phyloP scores from a whole-genome alignment of 2,888 invertebrate genomes.

The Scotopteryx bipunctaria region DNA sequence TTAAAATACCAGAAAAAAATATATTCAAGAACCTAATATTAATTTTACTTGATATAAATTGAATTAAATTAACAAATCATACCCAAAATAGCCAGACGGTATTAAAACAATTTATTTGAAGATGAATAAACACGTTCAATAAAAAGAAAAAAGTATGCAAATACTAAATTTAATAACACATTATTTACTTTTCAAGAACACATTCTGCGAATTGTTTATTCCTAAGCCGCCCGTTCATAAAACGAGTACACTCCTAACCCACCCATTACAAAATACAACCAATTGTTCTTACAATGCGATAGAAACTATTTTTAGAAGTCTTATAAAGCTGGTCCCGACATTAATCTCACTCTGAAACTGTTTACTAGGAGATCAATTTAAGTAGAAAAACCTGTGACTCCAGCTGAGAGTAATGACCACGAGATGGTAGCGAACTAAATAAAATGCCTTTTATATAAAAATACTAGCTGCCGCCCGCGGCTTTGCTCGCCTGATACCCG shows the following conservation, averaged over 20 bases:
- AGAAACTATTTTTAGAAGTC: slow-evolving; percentile 28
- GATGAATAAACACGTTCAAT: neutral
- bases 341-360: slow-evolving; percentile 54
- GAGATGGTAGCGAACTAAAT: neutral
- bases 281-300: too few species aligned
- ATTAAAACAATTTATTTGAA: neutral
- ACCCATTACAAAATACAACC: too few species aligned
- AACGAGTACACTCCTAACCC: too few species aligned
- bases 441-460: neutral
- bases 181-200: slow-evolving; percentile 5
- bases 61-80: too few species aligned
- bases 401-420: neutral
- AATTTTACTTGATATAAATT: too few species aligned
- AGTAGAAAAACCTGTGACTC: slow-evolving; percentile 43
- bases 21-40: too few species aligned
- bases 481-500: too few species aligned
- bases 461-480: too few species aligned
- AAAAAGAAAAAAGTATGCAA: too few species aligned
- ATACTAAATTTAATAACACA: too few species aligned
- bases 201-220: slow-evolving; percentile 1
- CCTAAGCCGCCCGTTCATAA: slow-evolving; percentile 5
- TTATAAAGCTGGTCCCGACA: slow-evolving; percentile 38
- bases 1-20: too few species aligned
- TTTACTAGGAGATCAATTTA: slow-evolving; percentile 64
- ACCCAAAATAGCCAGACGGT: too few species aligned